A percentile compares a stretch with the other conserved stretches of the same genome.
These are phyloP conservation scores for Margaritifera margaritifera DNA, from an alignment of 2,888 invertebrate genomes.

Conservation along the genomic window DNA sequence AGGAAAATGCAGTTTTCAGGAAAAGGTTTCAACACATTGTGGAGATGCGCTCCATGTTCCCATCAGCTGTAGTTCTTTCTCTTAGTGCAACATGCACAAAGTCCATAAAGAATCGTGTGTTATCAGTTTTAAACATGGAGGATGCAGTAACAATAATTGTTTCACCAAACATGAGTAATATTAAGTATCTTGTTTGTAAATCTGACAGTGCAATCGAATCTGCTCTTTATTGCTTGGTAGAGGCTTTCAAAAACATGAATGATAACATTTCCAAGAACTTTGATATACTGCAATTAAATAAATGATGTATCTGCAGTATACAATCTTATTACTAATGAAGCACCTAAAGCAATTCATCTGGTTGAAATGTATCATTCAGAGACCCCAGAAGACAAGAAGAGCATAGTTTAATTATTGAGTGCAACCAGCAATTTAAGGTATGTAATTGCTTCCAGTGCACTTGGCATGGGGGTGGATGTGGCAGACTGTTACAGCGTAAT, in stretches of 20 bases:
- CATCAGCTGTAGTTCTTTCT: background rate
- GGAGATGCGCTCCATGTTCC: background rate
- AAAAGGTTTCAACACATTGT: background rate
- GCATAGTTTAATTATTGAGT: background rate
- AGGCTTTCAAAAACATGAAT: background rate
- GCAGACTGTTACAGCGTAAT: background rate
- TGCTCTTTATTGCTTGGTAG: background rate
- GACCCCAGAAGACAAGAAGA: background rate
- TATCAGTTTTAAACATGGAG: background rate
- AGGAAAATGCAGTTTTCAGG: background rate
- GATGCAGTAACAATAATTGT: background rate
- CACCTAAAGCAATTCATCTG: background rate
- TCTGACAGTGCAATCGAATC: background rate
- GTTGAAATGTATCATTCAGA: background rate
- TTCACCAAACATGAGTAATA: background rate
- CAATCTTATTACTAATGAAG: background rate
- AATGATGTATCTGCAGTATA: background rate
- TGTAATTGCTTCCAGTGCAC: background rate
- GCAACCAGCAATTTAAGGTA: background rate
- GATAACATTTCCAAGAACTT: background rate
- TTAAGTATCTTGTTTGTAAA: background rate
- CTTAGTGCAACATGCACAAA: background rate
- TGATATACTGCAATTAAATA: background rate
- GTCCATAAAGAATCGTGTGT: background rate
- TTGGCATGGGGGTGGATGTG: background rate